Conservation (phyloP, 2,797 vertebrate species). For the Odontamblyopus lacepedii region DNA sequence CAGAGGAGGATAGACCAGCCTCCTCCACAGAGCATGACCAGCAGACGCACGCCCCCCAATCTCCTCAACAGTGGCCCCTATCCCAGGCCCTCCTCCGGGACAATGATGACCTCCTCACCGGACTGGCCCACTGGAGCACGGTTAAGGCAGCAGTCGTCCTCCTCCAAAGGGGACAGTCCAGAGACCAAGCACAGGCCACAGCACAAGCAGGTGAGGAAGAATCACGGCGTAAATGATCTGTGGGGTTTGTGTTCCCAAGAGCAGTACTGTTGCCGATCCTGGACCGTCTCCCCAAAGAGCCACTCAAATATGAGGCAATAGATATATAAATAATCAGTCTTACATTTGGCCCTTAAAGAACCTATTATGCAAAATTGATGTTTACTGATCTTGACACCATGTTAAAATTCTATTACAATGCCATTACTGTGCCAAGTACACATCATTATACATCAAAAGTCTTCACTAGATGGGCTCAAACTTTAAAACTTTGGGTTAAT, state of each 20-base stretch:
- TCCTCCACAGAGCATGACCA: constrained; percentile 79
- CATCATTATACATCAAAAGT: too few relatives aligned
- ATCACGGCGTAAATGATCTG: not conserved
- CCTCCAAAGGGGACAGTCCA: constrained; percentile 94
- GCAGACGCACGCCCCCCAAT: constrained; percentile 90
- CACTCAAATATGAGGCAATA: not conserved
- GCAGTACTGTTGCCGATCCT: not conserved
- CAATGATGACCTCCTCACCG: constrained; percentile 86
- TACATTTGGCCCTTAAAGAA: not conserved
- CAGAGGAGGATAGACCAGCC: constrained; percentile 95
- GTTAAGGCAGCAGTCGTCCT: constrained; percentile 92
- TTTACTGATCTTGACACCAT: not conserved
- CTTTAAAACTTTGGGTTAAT: too few relatives aligned
- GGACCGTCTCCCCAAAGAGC: not conserved
- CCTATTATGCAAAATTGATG: not conserved
- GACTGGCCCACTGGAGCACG: constrained; percentile 92
- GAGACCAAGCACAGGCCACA: constrained; percentile 91
- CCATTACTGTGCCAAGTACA: too few relatives aligned
- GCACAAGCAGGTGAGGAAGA: constrained; percentile 88
- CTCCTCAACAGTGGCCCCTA: constrained; percentile 88
- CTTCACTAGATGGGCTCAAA: too few relatives aligned
- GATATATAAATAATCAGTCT: not conserved
- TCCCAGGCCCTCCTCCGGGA: constrained; percentile 88
- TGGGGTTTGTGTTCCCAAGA: not conserved
- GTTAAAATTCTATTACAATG: not conserved